Evolutionary conservation across 2,797 vertebrate genomes (phyloP).

Genomic region (Masticophis lateralis): DNA sequence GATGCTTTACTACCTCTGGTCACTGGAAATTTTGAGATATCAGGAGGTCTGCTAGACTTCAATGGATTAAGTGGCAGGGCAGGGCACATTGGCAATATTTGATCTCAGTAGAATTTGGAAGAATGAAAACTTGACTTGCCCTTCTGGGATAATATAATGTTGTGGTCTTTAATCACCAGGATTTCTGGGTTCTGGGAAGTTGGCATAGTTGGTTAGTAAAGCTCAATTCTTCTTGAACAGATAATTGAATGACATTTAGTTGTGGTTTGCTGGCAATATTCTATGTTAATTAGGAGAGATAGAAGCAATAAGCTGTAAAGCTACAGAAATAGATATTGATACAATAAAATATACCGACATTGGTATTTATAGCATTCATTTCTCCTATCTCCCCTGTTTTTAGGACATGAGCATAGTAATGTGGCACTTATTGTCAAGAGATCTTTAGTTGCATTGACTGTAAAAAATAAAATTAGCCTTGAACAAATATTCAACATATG

Average conservation of each 20-base stretch:
- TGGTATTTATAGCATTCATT: not conserved
- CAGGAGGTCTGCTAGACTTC: not conserved
- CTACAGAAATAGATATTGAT: not conserved
- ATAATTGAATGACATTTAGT: not conserved
- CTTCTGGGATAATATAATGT: not conserved
- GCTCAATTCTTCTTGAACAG: not conserved
- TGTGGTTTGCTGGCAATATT: not conserved
- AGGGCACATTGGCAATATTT: not conserved
- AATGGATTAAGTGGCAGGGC: not conserved
- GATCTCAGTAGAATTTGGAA: not conserved
- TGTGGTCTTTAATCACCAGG: not conserved
- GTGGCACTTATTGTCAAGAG: not conserved
- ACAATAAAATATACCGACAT: not conserved
- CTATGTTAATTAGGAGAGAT: not conserved
- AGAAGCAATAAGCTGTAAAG: not conserved
- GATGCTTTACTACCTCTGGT: not conserved
- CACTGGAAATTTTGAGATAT: not conserved
- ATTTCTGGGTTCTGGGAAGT: not conserved
- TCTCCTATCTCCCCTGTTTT: not conserved
- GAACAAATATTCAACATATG: not conserved
- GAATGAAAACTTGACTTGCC: not conserved
- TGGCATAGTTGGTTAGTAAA: not conserved
- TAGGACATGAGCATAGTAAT: not conserved
- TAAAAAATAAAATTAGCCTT: not conserved
- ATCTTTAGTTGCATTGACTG: not conserved